Evolutionary conservation across 1,140 invertebrate genomes (phyloP).

Genomic region (Melanaphis sacchari): DNA sequence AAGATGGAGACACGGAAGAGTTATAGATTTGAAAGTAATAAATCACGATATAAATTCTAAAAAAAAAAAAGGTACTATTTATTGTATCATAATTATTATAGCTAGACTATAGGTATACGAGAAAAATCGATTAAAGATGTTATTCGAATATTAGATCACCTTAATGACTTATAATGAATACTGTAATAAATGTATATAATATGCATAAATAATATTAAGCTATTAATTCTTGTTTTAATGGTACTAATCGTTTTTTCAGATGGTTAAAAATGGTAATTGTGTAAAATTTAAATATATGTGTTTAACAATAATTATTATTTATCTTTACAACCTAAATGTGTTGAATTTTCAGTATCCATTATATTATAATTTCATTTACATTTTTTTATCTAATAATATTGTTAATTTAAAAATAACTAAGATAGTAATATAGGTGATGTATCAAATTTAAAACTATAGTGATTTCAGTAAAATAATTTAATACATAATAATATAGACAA

Average conservation of each 20-base stretch:
- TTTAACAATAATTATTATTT: background rate
- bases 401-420: background rate
- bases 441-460: too few species aligned
- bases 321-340: background rate
- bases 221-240: background rate
- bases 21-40: background rate
- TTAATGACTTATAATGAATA: background rate
- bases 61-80: conserved; percentile 14
- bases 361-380: background rate
- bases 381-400: background rate
- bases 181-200: background rate
- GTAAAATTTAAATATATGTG: background rate
- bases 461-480: too few species aligned
- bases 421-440: background rate
- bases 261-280: too few species aligned
- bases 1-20: background rate
- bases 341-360: background rate
- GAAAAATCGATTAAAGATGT: background rate
- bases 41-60: background rate
- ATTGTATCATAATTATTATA: background rate
- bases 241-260: background rate
- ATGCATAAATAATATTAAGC: background rate
- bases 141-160: background rate
- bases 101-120: background rate
- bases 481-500: too few species aligned